phyloP scores from a whole-genome alignment of 2,113 vertebrate genomes.

The Romanogobio albipinnatus region DNA sequence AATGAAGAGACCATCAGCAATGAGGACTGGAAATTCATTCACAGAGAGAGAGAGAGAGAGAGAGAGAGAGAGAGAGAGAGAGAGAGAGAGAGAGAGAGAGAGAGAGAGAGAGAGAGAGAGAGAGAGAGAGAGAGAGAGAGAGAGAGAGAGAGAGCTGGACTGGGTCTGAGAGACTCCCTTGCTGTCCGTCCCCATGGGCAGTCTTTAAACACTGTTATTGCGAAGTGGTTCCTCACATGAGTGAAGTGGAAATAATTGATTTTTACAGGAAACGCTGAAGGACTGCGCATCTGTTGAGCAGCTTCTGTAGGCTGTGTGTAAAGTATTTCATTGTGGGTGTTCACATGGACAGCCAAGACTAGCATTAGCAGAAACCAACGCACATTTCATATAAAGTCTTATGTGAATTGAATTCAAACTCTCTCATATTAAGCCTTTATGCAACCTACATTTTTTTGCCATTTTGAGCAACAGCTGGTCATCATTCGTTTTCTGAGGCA shows the following conservation, averaged over 20 bases:
- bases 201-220: conserved; percentile 24
- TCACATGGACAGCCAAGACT: conserved; percentile 12
- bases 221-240: conserved; percentile 33
- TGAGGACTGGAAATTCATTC: conserved; percentile 5
- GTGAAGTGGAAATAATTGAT: conserved; percentile 43
- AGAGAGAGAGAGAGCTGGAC: background rate
- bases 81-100: conserved; percentile 1
- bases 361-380: conserved; percentile 3
- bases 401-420: background rate
- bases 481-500: background rate
- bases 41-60: conserved; percentile 7
- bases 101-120: background rate
- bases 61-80: background rate
- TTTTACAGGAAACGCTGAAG: conserved; percentile 17
- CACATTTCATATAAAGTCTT: conserved; percentile 3
- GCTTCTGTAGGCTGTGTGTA: conserved; percentile 2
- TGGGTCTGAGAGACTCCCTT: conserved; percentile 1
- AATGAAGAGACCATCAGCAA: background rate
- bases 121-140: background rate
- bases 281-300: conserved; percentile 34
- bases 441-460: background rate
- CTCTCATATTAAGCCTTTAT: background rate
- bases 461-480: background rate
- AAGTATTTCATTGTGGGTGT: conserved; percentile 8
- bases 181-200: conserved; percentile 2